Base-by-base conservation (phyloP, 1,140 invertebrate species). In the Druon quercuslanigerum region DNA sequence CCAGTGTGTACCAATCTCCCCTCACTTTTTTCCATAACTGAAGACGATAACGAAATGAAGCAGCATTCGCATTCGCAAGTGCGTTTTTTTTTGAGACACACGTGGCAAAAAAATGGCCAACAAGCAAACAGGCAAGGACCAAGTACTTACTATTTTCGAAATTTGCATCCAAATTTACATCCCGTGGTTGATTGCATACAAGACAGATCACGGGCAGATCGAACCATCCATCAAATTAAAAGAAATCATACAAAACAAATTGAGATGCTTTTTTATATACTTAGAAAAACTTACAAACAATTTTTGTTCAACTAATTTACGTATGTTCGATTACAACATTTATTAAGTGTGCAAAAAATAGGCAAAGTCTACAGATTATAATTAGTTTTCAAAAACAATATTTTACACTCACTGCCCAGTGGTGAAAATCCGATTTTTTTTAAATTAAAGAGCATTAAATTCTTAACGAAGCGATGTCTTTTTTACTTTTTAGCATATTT, bases 161-260 rank as follows among this genome's bases (percentile, higher is more conserved):
- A 50, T 82, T 84, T 77, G 82, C 85, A 86, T 89, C 89, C 90
- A 86, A 90, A 88, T 86, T 88, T 82, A 85, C 78, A 85, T 83
- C 76, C 80, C 83, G 76, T 81, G 77, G 84, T 82, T 84, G 84
- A 85, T 86, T 85, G 82, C 81, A 86, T 88, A 84, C 83, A 89
- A 89, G 80, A 86, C 78, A 87, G 84, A 87, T 85, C 85, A 86
- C 74, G 85, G 85, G 84, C 80, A 87, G 85, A 90, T 86, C 85
- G 85, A 90, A 90, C 85, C 88, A 88, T 89, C 87, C 90, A 90
- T 90, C 89, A 88, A 91, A 91, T 89, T 90, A 88, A 88, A 84
- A 89, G 85, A 89, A 92, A 90, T 87, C 87, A 89, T 80, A 90
- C 83, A 91, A 90, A 82, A 89, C 16, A 89, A 82, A 83, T 82